phyloP scores from a whole-genome alignment of 2,797 vertebrate genomes.

The Tenualosa ilisha region DNA sequence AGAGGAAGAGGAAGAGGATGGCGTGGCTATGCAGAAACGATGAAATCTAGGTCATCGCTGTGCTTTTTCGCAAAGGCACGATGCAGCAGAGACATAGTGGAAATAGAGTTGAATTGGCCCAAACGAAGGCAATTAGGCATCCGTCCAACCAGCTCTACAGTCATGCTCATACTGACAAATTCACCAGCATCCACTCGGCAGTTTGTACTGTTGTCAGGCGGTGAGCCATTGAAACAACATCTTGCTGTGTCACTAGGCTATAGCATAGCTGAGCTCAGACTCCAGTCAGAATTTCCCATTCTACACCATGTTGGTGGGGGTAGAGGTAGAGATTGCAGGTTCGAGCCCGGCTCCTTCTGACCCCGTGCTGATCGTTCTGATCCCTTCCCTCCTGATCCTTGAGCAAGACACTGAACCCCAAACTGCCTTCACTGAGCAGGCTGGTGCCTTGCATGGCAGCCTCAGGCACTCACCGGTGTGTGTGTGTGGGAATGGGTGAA shows the following conservation, averaged over 20 bases:
- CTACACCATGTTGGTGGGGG: no score
- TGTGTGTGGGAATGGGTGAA: no score
- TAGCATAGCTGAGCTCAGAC: background rate
- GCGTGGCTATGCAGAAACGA: constrained; percentile 35
- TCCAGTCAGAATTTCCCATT: no score
- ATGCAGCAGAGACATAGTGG: constrained; percentile 74
- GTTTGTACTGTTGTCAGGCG: background rate
- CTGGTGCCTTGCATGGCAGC: no score
- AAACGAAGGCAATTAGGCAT: constrained; percentile 78
- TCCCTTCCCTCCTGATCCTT: no score
- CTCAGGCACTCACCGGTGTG: no score
- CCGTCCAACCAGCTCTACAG: constrained; percentile 76
- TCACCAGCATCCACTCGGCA: constrained; percentile 18
- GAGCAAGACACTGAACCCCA: no score
- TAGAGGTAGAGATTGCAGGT: no score
- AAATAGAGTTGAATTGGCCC: constrained; percentile 74
- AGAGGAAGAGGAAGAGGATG: background rate
- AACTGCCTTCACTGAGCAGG: no score
- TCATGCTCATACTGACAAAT: constrained; percentile 69
- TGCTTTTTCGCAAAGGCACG: constrained; percentile 68
- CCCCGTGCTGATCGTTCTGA: no score
- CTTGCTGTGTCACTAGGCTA: background rate
- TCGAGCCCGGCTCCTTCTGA: no score
- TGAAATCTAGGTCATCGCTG: constrained; percentile 73
- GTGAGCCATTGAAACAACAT: background rate